Percentiles rank a stretch among this genome's conserved stretches.
phyloP scores from a whole-genome alignment of 2,888 invertebrate genomes.

The Oligia fasciuncula region DNA sequence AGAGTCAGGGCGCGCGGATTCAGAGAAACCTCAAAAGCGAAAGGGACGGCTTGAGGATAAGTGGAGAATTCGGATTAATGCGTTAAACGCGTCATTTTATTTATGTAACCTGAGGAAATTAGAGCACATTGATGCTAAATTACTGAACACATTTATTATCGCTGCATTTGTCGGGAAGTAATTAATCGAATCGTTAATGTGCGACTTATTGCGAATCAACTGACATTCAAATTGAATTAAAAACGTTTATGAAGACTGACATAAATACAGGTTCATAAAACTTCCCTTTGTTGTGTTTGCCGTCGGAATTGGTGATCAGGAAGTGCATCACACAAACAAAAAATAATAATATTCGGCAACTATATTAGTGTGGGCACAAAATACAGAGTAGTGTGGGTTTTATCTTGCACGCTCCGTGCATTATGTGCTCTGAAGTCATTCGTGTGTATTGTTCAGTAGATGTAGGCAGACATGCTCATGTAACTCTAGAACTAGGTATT shows the following conservation, averaged over 20 bases:
- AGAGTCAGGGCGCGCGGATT: constrained; percentile 61
- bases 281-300: constrained; percentile 40
- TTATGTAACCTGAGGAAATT: constrained; percentile 61
- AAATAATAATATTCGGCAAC: constrained; percentile 25
- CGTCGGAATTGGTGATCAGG: constrained; percentile 36
- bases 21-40: constrained; percentile 74
- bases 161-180: constrained; percentile 59
- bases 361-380: constrained; percentile 29
- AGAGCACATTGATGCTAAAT: constrained; percentile 50
- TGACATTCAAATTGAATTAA: constrained; percentile 46
- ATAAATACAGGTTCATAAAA: constrained; percentile 24
- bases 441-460: constrained; percentile 55
- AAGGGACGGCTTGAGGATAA: constrained; percentile 77
- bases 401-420: constrained; percentile 55
- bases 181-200: constrained; percentile 51
- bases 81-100: constrained; percentile 44
- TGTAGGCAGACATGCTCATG: constrained; percentile 52
- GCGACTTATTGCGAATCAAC: constrained; percentile 46
- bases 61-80: constrained; percentile 49
- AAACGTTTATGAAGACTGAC: constrained; percentile 34
- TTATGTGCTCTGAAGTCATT: constrained; percentile 58
- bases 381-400: constrained; percentile 40
- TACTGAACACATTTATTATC: constrained; percentile 51
- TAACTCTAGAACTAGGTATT: constrained; percentile 52
- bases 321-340: constrained; percentile 34